Evolutionary conservation across 2,888 invertebrate genomes (phyloP), one percentile per base, ranked within the genome.

Genomic region (Trichogramma dendrolimi): DNA sequence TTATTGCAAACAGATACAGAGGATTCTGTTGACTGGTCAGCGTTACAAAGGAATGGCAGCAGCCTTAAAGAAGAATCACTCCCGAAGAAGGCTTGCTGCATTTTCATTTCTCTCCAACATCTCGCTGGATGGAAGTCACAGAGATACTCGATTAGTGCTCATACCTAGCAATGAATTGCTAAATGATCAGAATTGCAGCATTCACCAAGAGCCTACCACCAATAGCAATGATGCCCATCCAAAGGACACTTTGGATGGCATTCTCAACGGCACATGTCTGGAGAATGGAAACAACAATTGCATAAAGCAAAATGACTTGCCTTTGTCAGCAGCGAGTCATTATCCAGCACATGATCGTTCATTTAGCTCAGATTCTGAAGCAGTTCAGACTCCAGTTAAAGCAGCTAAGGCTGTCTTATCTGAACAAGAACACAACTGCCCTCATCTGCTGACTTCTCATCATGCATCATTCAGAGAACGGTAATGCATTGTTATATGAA

Each of bases 81-180:
- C 91, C 74, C 86, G 92, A 76, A 86, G 93, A 81, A 87, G 94
- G 80, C 86, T 94, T 72, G 94, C 95, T 76, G 96, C 96, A 71
- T 86, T 95, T 75, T 91, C 93, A 75, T 97, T 96, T 83, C 84
- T 97, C 71, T 90, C 94, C 59, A 96, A 96, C 82, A 96, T 97
- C 78, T 94, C 96, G 67, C 84, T 96, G 67, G 95, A 96, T 83
- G 96, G 96, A 69, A 90, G 89, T 71, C 89, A 91, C 80, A 86
- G 86, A 76, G 89, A 90, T 78, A 87, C 87, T 64, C 86, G 84
- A 79, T 79, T 87, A 74, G 82, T 81, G 40, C 71, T 80, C 43
- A 68, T 82, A 58, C 78, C 81, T 54, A 75, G 78, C 62, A 81
- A 80, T 71, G 81, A 80, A 64, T 78, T 77, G 43, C 72, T 61